phyloP scores from a whole-genome alignment of 2,113 vertebrate species.

The Scytalopus superciliaris region DNA sequence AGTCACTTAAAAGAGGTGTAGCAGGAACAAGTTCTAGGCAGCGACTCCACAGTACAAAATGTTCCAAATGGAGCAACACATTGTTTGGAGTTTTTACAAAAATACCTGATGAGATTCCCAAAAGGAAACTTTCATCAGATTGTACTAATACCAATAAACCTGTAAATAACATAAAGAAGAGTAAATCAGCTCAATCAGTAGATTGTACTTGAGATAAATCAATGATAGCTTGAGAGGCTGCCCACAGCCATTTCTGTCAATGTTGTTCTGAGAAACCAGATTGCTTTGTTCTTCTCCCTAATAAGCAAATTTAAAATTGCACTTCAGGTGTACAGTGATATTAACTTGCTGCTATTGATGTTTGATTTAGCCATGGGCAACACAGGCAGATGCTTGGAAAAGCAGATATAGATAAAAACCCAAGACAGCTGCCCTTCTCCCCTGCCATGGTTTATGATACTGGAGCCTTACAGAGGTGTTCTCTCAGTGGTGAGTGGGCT shows the following conservation, averaged over 20 bases:
- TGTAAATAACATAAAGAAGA: not conserved
- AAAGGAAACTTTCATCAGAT: not conserved
- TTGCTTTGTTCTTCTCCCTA: not conserved
- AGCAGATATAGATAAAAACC: fast-evolving
- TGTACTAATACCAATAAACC: not conserved
- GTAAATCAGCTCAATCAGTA: not conserved
- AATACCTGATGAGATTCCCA: not conserved
- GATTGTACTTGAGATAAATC: not conserved
- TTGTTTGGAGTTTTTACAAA: not conserved
- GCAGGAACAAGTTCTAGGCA: not conserved
- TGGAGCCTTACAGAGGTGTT: not conserved
- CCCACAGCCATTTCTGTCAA: not conserved
- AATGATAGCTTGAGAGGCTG: not conserved
- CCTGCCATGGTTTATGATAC: not conserved
- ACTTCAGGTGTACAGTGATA: not conserved
- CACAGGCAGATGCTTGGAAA: not conserved
- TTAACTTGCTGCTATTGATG: fast-evolving
- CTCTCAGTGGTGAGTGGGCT: not conserved
- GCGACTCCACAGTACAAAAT: not conserved
- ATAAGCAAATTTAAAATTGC: not conserved
- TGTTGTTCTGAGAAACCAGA: not conserved
- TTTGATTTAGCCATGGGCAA: not conserved
- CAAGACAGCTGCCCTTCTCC: not conserved
- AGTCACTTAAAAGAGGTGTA: not conserved
- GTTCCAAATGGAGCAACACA: slow-evolving; percentile 30